Conservation (phyloP, 53 echinoderm and acorn worm genomes). For the Paracentrotus lividus region DNA sequence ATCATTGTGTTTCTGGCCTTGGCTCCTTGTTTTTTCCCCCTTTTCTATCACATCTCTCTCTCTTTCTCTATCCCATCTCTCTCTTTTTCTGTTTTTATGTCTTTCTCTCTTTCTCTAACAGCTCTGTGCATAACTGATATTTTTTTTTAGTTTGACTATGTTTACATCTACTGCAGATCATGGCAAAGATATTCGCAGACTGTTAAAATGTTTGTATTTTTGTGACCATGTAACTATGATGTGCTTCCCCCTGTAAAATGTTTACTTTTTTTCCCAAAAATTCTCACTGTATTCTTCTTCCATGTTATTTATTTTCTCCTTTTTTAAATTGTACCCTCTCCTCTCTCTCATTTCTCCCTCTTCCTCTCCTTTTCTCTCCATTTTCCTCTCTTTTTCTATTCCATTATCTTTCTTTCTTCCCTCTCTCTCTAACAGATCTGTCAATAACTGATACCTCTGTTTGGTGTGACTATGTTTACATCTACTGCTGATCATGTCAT, state of each 20-base stretch:
- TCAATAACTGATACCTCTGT: neutral
- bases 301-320: too few species aligned
- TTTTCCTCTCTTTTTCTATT: neutral
- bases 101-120: neutral
- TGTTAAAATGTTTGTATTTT: neutral
- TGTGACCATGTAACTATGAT: neutral
- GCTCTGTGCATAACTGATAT: neutral
- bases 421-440: neutral
- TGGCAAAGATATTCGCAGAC: neutral
- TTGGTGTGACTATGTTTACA: neutral
- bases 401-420: neutral
- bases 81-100: neutral
- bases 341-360: neutral
- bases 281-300: too few species aligned
- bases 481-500: neutral
- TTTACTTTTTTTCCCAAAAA: too few species aligned
- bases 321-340: neutral
- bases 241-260: neutral
- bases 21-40: too few species aligned
- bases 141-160: neutral
- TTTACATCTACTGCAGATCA: slow-evolving; percentile 2
- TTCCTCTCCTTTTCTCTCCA: neutral
- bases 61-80: neutral
- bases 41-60: neutral
- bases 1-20: neutral